A percentile compares a stretch with the other conserved stretches of the same genome.
These are phyloP conservation scores for Lasius platythorax DNA, from an alignment of 2,888 invertebrate species.

Conservation along the genomic window DNA sequence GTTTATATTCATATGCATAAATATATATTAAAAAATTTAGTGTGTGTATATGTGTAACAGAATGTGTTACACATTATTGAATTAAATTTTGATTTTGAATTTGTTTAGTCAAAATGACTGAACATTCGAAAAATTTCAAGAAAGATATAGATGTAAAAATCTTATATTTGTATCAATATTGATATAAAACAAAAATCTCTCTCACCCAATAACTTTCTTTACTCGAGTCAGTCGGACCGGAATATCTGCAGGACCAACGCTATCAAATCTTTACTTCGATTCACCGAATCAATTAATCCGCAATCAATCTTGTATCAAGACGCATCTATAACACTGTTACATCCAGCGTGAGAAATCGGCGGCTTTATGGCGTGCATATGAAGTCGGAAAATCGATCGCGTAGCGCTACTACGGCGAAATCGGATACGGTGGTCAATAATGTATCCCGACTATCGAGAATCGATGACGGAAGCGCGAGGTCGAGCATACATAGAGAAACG, in stretches of 20 bases:
- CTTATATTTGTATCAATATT: background rate
- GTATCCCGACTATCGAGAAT: slow-evolving; percentile 70
- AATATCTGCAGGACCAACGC: background rate
- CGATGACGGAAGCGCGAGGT: slow-evolving; percentile 76
- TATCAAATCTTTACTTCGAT: slow-evolving; percentile 7
- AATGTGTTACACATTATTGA: background rate
- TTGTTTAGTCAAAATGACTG: background rate
- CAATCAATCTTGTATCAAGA: background rate
- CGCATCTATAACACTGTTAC: background rate
- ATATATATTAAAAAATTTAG: background rate
- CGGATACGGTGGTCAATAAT: slow-evolving; percentile 45
- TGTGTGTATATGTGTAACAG: background rate
- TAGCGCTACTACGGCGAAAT: slow-evolving; percentile 15
- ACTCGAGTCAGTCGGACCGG: background rate
- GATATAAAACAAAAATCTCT: background rate
- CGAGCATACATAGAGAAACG: slow-evolving; percentile 69
- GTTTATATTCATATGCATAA: background rate
- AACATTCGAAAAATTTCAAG: background rate
- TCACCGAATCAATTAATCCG: background rate
- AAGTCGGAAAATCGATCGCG: background rate
- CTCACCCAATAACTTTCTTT: background rate
- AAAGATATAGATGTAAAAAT: background rate
- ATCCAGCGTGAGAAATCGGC: background rate
- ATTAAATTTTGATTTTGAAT: slow-evolving; percentile 1
- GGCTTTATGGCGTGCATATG: background rate